phyloP scores from a whole-genome alignment of 2,888 invertebrate species.

The Oxyscelio sp. region DNA sequence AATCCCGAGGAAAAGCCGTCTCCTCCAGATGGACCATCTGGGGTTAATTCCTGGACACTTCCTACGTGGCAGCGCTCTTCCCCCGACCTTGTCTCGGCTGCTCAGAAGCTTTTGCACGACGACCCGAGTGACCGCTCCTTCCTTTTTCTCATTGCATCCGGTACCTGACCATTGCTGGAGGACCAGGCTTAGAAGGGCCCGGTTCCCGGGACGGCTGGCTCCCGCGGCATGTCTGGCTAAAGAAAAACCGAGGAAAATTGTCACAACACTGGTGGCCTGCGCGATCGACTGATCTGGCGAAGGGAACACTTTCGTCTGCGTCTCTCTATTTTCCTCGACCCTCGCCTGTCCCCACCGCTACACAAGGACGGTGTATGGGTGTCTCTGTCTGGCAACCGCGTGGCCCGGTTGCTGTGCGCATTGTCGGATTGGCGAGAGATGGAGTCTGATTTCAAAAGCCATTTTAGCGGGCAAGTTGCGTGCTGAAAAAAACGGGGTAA shows the following conservation, averaged over 20 bases:
- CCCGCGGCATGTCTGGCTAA: background rate
- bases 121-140: too few relatives aligned
- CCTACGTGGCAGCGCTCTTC: background rate
- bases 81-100: too few relatives aligned
- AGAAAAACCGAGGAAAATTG: background rate
- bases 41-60: background rate
- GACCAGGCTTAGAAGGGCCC: background rate
- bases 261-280: background rate
- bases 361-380: background rate
- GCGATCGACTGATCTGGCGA: constrained; percentile 3
- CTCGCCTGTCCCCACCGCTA: constrained; percentile 2
- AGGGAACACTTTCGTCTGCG: constrained; percentile 13
- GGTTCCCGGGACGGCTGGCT: background rate
- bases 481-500: background rate
- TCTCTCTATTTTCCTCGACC: constrained; percentile 31
- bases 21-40: background rate
- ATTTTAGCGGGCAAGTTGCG: background rate
- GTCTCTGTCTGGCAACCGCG: background rate
- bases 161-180: background rate
- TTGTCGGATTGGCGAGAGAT: constrained; percentile 5
- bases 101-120: too few relatives aligned
- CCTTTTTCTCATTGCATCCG: background rate
- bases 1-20: background rate
- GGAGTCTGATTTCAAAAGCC: background rate
- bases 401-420: background rate